phyloP scores from a whole-genome alignment of 2,113 vertebrate species.

The Rissa tridactyla region DNA sequence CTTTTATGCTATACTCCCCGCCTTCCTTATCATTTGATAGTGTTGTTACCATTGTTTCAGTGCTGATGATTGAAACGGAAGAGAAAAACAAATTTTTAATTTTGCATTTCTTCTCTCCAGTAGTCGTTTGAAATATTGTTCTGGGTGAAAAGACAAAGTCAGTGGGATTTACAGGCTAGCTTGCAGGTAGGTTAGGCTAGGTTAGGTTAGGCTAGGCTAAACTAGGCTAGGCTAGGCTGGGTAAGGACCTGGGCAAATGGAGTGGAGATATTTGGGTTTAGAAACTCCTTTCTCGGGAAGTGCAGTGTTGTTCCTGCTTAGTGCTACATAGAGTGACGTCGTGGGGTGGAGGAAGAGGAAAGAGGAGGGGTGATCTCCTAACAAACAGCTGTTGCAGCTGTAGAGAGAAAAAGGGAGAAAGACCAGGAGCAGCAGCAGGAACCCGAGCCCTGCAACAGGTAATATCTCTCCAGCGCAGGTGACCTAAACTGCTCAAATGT shows the following conservation, averaged over 20 bases:
- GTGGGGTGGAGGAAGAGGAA: slow-evolving; percentile 44
- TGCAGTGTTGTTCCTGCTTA: background rate
- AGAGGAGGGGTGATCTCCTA: slow-evolving; percentile 36
- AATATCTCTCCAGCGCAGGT: background rate
- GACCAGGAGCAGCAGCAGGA: background rate
- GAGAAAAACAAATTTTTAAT: background rate
- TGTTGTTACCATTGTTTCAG: background rate
- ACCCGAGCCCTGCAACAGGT: background rate
- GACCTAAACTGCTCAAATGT: background rate
- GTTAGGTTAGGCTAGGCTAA: background rate
- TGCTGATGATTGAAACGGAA: background rate
- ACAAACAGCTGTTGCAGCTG: slow-evolving; percentile 40
- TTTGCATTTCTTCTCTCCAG: background rate
- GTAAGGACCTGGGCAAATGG: background rate
- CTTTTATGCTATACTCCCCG: background rate
- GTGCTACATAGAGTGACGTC: background rate
- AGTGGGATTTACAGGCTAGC: background rate
- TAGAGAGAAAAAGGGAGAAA: background rate
- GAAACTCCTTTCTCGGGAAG: slow-evolving; percentile 12
- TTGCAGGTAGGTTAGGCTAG: background rate
- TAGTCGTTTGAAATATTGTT: background rate
- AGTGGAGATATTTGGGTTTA: background rate
- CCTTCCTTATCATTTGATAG: background rate
- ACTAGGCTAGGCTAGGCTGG: background rate
- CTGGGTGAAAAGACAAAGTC: background rate